These are phyloP conservation scores for Drosophila lacertosa DNA, from an alignment of 1,140 invertebrate genomes.

Conservation along the genomic window DNA sequence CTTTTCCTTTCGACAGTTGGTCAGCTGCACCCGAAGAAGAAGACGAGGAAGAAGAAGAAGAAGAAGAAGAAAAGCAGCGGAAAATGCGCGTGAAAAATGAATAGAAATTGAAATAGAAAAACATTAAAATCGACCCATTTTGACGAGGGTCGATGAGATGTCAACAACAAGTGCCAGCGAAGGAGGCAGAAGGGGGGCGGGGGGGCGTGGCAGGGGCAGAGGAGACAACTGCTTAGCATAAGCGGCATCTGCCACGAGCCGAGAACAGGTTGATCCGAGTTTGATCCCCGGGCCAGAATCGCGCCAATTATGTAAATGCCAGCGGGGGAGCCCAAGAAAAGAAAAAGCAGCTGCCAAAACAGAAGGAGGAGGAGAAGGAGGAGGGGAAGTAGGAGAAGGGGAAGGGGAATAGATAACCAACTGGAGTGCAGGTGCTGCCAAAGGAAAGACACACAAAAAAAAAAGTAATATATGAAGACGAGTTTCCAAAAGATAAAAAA, in stretches of 20 bases:
- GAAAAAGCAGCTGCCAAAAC: no score
- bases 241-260: slow-evolving; percentile 24
- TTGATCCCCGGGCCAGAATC: no score
- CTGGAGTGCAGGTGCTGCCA: slow-evolving; percentile 1
- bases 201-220: neutral
- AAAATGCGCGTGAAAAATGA: slow-evolving; percentile 64
- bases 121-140: slow-evolving; percentile 70
- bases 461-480: no score
- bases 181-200: neutral
- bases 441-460: neutral
- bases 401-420: neutral
- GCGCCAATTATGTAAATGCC: slow-evolving; percentile 62
- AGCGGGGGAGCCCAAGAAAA: neutral
- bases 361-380: no score
- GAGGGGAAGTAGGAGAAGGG: no score
- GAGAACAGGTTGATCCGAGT: slow-evolving; percentile 44
- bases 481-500: no score
- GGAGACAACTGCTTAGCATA: slow-evolving; percentile 43
- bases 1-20: no score
- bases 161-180: slow-evolving; percentile 30
- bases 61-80: slow-evolving; percentile 30
- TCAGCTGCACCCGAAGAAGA: slow-evolving; percentile 17
- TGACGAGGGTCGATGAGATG: slow-evolving; percentile 76
- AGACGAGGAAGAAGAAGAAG: neutral
- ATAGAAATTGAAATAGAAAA: no score